Conservation (phyloP, 2,113 vertebrate genomes). For the Dipodomys spectabilis region DNA sequence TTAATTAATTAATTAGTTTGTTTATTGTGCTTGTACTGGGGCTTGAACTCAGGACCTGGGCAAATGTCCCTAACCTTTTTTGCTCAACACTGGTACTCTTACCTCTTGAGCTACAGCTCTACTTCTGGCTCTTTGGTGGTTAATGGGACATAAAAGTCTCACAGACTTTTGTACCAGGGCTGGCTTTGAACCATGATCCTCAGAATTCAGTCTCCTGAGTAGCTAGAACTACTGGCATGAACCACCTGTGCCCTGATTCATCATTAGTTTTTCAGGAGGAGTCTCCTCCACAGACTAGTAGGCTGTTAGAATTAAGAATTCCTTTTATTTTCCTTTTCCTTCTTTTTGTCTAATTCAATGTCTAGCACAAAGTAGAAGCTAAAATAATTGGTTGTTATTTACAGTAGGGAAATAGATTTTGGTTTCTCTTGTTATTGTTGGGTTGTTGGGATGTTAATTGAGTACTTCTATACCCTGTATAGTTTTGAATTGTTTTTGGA, state of each 20-base stretch:
- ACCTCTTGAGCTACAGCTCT: too few species aligned
- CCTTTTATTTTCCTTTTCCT: slow-evolving; percentile 9
- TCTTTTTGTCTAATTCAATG: neutral
- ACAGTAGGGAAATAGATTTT: slow-evolving; percentile 17
- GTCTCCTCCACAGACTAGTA: neutral
- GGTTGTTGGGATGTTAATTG: neutral
- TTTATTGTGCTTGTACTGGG: too few species aligned
- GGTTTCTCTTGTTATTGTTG: neutral
- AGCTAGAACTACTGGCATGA: too few species aligned
- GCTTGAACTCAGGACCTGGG: too few species aligned
- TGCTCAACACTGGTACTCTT: too few species aligned
- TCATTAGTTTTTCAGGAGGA: neutral
- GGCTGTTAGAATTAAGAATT: neutral
- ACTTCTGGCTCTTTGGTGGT: too few species aligned
- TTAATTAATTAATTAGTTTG: too few species aligned
- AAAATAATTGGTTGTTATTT: neutral
- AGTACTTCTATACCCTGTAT: neutral
- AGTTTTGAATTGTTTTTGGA: neutral
- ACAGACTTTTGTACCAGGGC: too few species aligned
- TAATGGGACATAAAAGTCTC: too few species aligned
- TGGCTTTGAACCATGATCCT: too few species aligned
- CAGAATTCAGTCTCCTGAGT: too few species aligned
- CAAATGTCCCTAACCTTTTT: too few species aligned
- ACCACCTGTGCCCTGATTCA: neutral
- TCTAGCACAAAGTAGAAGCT: neutral